Conservation (phyloP, 2,888 invertebrate species). For the Caenorhabditis uteleia region DNA sequence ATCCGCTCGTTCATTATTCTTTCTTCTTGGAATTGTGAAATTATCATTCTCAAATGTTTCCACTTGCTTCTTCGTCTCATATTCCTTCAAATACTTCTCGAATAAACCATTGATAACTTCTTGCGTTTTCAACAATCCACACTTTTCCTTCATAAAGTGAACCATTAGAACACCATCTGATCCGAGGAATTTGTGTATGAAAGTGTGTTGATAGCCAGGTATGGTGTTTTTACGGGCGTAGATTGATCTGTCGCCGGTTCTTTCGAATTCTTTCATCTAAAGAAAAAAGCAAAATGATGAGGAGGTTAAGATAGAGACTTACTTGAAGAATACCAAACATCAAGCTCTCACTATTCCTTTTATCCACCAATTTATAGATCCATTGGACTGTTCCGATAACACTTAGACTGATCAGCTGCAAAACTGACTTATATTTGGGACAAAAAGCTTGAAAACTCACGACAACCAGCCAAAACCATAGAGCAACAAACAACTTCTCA, state of each 20-base stretch:
- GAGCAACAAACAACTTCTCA: conserved; percentile 48
- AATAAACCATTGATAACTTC: conserved; percentile 22
- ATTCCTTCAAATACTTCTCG: conserved; percentile 11
- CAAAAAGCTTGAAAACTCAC: too few species aligned
- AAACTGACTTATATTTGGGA: too few species aligned
- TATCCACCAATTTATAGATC: conserved; percentile 13
- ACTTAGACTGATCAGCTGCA: conserved; percentile 20
- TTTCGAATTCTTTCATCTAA: too few species aligned
- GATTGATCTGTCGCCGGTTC: too few species aligned
- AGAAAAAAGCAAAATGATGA: too few species aligned
- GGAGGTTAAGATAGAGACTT: too few species aligned
- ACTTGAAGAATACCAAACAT: not conserved
- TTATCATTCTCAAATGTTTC: too few species aligned
- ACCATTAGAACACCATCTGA: conserved; percentile 31
- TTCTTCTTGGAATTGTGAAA: too few species aligned
- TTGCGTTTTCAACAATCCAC: conserved; percentile 28
- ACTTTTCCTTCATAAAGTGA: conserved; percentile 26
- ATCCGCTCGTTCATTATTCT: conserved; percentile 3
- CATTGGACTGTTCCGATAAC: conserved; percentile 21
- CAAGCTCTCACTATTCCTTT: not conserved
- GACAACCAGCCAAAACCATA: conserved; percentile 46
- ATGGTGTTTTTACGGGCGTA: too few species aligned
- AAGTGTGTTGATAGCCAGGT: conserved; percentile 18
- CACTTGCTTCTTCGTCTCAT: too few species aligned
- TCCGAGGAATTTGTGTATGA: conserved; percentile 24